Conservation (phyloP, 2,888 invertebrate species). For the Pristionchus arcanus region DNA sequence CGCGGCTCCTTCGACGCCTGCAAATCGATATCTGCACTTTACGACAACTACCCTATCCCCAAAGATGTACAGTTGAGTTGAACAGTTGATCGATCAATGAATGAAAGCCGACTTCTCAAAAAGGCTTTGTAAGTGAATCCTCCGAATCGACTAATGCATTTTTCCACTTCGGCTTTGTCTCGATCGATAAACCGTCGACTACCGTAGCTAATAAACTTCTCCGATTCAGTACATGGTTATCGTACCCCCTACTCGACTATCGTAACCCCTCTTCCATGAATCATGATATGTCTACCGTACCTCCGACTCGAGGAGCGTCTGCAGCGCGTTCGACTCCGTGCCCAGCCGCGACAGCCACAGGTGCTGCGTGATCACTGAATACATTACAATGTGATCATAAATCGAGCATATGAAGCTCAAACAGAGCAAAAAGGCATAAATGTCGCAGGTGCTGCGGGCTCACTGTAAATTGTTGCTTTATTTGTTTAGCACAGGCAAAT, state of each 20-base stretch:
- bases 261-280: background rate
- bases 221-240: background rate
- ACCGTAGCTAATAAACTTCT: background rate
- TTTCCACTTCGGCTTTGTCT: too few relatives aligned
- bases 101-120: too few relatives aligned
- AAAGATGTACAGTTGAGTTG: too few relatives aligned
- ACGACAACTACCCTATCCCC: background rate
- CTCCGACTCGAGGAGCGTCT: constrained; percentile 51
- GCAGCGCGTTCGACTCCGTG: constrained; percentile 49
- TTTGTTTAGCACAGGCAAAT: too few relatives aligned
- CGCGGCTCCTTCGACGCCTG: constrained; percentile 23
- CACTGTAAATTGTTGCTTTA: too few relatives aligned
- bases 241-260: background rate
- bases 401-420: too few relatives aligned
- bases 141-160: too few relatives aligned
- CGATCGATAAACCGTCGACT: background rate
- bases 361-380: background rate
- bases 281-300: background rate
- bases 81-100: too few relatives aligned
- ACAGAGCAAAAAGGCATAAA: too few relatives aligned
- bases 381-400: too few relatives aligned
- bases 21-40: background rate
- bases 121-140: too few relatives aligned
- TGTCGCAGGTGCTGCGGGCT: too few relatives aligned
- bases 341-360: constrained; percentile 51